A percentile compares a stretch with the other conserved stretches of the same genome.
Conservation (phyloP, 2,888 invertebrate genomes). For the Brachyptera putata region DNA sequence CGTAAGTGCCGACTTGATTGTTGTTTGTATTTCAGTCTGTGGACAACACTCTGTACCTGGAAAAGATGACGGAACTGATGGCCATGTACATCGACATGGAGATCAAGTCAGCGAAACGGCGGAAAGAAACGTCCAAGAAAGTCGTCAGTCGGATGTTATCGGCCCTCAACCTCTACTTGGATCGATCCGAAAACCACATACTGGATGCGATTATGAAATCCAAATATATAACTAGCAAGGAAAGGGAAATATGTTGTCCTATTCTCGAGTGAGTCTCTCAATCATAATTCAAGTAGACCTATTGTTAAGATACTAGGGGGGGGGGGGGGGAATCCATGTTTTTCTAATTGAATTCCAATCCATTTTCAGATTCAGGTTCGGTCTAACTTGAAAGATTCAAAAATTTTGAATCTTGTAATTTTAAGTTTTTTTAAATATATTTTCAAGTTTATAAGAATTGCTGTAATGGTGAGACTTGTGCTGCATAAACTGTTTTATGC, state of each 20-base stretch:
- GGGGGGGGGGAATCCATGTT: too few relatives aligned
- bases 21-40: conserved; percentile 38
- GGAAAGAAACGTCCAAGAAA: conserved; percentile 34
- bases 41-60: conserved; percentile 43
- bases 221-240: conserved; percentile 33
- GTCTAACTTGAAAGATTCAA: too few relatives aligned
- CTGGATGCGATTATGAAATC: conserved; percentile 38
- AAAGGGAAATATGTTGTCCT: conserved; percentile 34
- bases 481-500: too few relatives aligned
- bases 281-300: background rate
- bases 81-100: conserved; percentile 47
- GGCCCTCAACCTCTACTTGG: conserved; percentile 34
- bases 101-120: conserved; percentile 42
- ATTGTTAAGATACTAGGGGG: too few relatives aligned
- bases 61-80: conserved; percentile 45
- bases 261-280: conserved; percentile 35
- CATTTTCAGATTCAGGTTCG: too few relatives aligned
- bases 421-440: too few relatives aligned
- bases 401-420: too few relatives aligned
- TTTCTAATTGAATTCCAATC: too few relatives aligned
- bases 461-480: too few relatives aligned
- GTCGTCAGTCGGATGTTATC: conserved; percentile 34
- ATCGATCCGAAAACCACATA: conserved; percentile 36
- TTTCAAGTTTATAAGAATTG: too few relatives aligned
- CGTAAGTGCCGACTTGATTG: too few relatives aligned